Evolutionary conservation across 2,113 vertebrate species (phyloP).

Genomic region (Notarius lentiginosus): DNA sequence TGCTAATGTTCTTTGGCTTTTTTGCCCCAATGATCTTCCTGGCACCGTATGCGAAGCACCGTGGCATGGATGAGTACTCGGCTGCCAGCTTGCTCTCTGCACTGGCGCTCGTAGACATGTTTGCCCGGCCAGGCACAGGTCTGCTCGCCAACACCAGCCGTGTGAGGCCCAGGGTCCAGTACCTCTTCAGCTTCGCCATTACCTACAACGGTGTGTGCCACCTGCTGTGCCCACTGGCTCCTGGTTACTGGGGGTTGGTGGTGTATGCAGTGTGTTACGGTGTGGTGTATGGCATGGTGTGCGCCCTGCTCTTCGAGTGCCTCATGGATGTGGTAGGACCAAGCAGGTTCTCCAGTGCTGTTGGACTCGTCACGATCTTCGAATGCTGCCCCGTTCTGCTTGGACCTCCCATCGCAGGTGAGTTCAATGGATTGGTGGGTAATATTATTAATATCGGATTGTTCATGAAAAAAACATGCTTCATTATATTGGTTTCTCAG

Average conservation of each 20-base stretch:
- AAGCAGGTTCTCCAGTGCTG: constrained; percentile 72
- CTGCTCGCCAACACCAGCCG: constrained; percentile 76
- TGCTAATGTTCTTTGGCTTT: constrained; percentile 79
- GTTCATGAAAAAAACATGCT: background rate
- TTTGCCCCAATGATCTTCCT: constrained; percentile 82
- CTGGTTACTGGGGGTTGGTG: constrained; percentile 63
- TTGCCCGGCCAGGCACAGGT: constrained; percentile 73
- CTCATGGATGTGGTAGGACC: constrained; percentile 81
- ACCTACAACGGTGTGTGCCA: constrained; percentile 77
- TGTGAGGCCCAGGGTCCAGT: constrained; percentile 76
- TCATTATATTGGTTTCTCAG: background rate
- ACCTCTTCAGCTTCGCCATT: constrained; percentile 78
- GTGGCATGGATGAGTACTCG: constrained; percentile 74
- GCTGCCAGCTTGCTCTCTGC: constrained; percentile 78
- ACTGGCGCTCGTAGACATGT: constrained; percentile 77
- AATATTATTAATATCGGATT: background rate
- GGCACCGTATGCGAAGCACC: constrained; percentile 74
- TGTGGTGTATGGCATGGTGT: constrained; percentile 77
- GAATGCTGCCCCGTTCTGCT: constrained; percentile 78
- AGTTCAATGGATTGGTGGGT: constrained; percentile 27
- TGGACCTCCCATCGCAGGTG: constrained; percentile 83
- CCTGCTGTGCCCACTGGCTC: constrained; percentile 77
- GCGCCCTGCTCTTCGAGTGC: constrained; percentile 80
- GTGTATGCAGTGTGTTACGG: constrained; percentile 72
- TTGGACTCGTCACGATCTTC: constrained; percentile 79